Evolutionary conservation across 1,140 invertebrate genomes (phyloP).

Genomic region (Epicauta chinensis): DNA sequence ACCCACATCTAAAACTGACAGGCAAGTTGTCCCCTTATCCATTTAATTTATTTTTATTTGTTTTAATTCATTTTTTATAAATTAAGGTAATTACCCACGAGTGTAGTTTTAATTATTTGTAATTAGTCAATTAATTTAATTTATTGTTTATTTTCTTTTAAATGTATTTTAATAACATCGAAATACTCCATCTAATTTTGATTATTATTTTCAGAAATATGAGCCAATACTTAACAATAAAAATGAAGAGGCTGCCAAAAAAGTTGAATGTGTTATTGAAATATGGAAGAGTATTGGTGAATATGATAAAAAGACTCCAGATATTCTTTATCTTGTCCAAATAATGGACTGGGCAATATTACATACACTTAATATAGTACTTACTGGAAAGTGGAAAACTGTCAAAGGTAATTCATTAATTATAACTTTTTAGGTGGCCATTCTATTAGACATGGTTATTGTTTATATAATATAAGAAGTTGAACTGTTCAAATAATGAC

Average conservation of each 20-base stretch:
- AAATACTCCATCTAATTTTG: not conserved
- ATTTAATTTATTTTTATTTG: too few relatives aligned
- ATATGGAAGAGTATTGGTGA: constrained; percentile 36
- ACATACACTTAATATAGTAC: constrained; percentile 40
- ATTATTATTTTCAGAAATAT: constrained; percentile 35
- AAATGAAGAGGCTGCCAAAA: constrained; percentile 30
- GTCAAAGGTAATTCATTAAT: constrained; percentile 32
- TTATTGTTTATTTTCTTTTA: too few relatives aligned
- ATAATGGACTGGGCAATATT: constrained; percentile 39
- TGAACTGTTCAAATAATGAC: not conserved
- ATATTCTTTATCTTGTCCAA: constrained; percentile 32
- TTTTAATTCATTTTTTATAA: too few relatives aligned
- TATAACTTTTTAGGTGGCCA: not conserved
- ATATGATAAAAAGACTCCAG: constrained; percentile 27
- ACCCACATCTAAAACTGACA: too few relatives aligned
- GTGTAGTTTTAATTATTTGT: too few relatives aligned
- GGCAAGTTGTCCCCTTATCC: too few relatives aligned
- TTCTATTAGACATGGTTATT: not conserved
- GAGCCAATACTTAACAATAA: constrained; percentile 37
- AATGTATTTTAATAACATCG: too few relatives aligned
- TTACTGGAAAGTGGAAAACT: constrained; percentile 38
- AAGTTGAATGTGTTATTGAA: constrained; percentile 36
- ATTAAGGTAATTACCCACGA: too few relatives aligned
- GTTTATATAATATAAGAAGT: not conserved
- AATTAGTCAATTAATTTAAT: too few relatives aligned